These are phyloP conservation scores for Mormyrus hasselquistii DNA, from an alignment of 2,797 vertebrate species.

Conservation along the genomic window DNA sequence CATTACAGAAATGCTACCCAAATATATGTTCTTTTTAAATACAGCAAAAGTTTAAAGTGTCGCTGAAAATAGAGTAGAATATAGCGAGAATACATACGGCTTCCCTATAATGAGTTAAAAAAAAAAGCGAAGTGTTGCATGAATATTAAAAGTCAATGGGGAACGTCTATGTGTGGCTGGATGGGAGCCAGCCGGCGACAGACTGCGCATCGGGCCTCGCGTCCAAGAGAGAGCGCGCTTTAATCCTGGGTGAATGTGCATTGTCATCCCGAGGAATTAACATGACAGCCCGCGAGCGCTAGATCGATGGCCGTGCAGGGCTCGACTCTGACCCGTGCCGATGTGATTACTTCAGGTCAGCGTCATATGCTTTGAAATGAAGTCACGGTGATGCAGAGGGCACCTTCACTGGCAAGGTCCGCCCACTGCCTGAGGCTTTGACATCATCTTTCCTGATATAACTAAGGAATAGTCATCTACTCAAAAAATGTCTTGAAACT, in stretches of 20 bases:
- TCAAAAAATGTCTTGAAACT: background rate
- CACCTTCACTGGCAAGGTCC: background rate
- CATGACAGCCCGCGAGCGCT: background rate
- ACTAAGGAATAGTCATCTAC: background rate
- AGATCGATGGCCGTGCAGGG: conserved; percentile 6
- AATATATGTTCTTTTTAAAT: background rate
- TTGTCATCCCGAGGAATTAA: conserved; percentile 25
- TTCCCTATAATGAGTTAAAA: background rate
- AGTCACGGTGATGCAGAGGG: background rate
- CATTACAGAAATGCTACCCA: background rate
- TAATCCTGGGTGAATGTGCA: conserved; percentile 23
- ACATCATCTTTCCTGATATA: background rate
- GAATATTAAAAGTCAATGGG: conserved; percentile 37
- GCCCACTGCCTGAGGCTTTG: background rate
- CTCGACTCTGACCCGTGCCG: conserved; percentile 23
- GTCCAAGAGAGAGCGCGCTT: background rate
- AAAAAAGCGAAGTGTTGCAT: background rate
- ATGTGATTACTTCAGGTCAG: background rate
- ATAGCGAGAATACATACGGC: background rate
- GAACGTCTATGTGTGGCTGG: conserved; percentile 43
- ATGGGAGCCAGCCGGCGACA: conserved; percentile 44
- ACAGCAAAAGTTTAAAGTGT: background rate
- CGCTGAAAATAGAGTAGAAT: background rate
- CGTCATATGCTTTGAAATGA: background rate
- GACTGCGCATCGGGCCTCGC: conserved; percentile 36